Base-by-base conservation (phyloP, 2,113 vertebrate species). In the Pheucticus melanocephalus region DNA sequence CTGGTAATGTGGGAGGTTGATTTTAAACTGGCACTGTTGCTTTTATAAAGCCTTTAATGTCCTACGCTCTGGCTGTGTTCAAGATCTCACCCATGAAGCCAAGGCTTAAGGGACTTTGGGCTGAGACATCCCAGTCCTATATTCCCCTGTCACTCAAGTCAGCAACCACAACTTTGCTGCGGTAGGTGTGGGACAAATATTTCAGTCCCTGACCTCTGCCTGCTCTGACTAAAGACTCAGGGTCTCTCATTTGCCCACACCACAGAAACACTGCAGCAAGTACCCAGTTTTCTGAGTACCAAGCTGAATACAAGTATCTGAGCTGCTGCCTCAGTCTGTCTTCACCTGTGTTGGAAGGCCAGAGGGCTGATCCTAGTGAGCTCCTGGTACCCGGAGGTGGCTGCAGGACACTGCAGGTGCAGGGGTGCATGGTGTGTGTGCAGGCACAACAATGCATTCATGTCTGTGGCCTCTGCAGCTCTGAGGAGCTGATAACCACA, bases 21-120 rank as follows among this genome's bases (percentile, higher is more conserved):
- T 77, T 87, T 94, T 91, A 93, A 92, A 84, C 72, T 64, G 64
- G 77, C 85, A 78, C 68, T 89, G 94, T 88, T 96, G 83, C 93
- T 96, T 96, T 93, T 85, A 88, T 92, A 96, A 96, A 96, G 91
- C 93, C 91, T 88, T 93, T 91, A 90, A 95, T 84, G 90, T 94
- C 27, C 0, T 8, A 64, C 71, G 37, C 48, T 88, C 60, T 59
- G 68, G 31, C 82, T 94, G 13, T 24, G 31, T 44, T 53, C 86
- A 73, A 50, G 77, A 94, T 44, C 61, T 95, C 78, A n/a, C 81
- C 94, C 95, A 81, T 45, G 90, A 93, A 94, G 68, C 28, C 83
- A n/a, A 76, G 57, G 60, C 90, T 96, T 90, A 92, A 92, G 37
- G 71, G 72, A 59, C 44, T 89, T 57, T 76, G 86, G 84, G 44